These are phyloP conservation scores for Mamestra brassicae DNA, from an alignment of 2,888 invertebrate genomes.

Conservation along the genomic window DNA sequence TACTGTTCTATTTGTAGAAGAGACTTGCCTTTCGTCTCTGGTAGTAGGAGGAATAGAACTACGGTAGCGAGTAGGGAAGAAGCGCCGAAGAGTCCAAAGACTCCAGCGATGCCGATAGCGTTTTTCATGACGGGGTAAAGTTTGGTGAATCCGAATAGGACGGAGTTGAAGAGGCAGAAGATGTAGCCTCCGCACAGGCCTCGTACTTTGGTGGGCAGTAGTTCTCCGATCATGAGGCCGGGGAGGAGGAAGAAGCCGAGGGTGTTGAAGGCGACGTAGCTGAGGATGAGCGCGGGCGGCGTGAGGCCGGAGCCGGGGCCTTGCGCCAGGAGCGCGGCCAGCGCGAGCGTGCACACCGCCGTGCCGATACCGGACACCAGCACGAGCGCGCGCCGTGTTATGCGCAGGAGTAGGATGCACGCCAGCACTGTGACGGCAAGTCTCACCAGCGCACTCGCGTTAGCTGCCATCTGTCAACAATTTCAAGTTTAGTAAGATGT, in stretches of 20 bases:
- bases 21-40: conserved; percentile 94
- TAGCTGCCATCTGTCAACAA: conserved; percentile 90
- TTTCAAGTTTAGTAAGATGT: background rate
- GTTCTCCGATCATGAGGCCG: conserved; percentile 94
- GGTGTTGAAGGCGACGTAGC: conserved; percentile 94
- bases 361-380: conserved; percentile 93
- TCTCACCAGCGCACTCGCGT: conserved; percentile 93
- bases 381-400: conserved; percentile 92
- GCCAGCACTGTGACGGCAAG: conserved; percentile 92
- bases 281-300: conserved; percentile 87
- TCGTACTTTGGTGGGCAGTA: conserved; percentile 93
- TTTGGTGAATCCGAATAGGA: conserved; percentile 93
- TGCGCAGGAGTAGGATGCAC: conserved; percentile 92
- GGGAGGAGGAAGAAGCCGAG: conserved; percentile 94
- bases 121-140: conserved; percentile 92
- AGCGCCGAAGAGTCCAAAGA: conserved; percentile 93
- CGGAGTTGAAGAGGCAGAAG: conserved; percentile 93
- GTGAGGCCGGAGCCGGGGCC: conserved; percentile 76
- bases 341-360: conserved; percentile 91
- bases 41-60: conserved; percentile 93
- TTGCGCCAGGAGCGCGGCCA: conserved; percentile 83
- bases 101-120: conserved; percentile 92
- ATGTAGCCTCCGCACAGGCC: conserved; percentile 94
- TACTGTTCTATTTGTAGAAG: conserved; percentile 95
- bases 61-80: conserved; percentile 92